Base-by-base conservation (phyloP, 2,888 invertebrate species). In the Epinotia bilunana region DNA sequence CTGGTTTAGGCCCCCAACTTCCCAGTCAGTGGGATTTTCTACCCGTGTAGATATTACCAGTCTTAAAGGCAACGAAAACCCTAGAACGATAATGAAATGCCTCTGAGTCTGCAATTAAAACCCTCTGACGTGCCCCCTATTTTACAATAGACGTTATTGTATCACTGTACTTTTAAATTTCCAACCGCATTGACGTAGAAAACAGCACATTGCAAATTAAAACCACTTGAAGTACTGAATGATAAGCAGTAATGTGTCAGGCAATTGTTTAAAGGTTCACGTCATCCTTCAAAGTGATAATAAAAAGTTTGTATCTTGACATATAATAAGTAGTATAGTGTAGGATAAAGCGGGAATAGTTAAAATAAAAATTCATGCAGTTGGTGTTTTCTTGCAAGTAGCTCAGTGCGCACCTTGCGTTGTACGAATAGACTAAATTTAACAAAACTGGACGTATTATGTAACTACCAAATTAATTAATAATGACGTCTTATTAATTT, bases 121-220 rank as follows among this genome's bases (percentile, higher is more conserved):
- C 53, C 53, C 53, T 53, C 5, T 53, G 53, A 53, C 53, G 0
- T 49, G 16, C 4, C 49, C 49, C 5, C 13, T 49, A 16, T 49
- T 49, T 49, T 49, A 49, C 49, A 49, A 49, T 49, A 20, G 9
- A 11, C 18, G 57, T n/a, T 18, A 53, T 16, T 53, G 53, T 53
- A 13, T 13, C n/a, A 53, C 43, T 63, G 12, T 63, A 20, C 49
- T 64, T 43, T 18, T 43, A 18, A 0, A 7, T 64, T 28, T 28
- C 49, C 13, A 64, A 64, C 64, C 64, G 23, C 49, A 64, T 28
- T 64, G 64, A 49, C 49, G 64, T 28, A 64, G 23, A 64, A 64
- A 46, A 62, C 13, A 9, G 7, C 43, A 20, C 20, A 43, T 43
- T 43, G 62, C 43, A 62, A 39, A 43, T 12, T 11, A 20, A 62